phyloP scores from a whole-genome alignment of 2,113 vertebrate genomes.

The Phalacrocorax brasilianus region DNA sequence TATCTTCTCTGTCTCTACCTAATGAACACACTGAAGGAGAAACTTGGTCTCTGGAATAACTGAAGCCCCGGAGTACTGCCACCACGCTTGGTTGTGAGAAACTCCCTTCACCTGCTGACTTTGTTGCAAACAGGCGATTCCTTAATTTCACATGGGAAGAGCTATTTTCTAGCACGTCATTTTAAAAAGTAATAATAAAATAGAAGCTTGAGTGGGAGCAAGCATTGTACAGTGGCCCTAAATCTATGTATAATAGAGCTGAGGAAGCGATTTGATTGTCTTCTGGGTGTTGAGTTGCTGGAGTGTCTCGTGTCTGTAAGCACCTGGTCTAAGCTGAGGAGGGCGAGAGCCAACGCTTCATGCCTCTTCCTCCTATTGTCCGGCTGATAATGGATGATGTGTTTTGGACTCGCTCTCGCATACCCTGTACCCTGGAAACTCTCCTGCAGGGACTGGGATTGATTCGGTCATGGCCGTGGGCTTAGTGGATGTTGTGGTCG shows the following conservation, averaged over 20 bases:
- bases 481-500: accelerated
- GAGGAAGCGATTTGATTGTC: background rate
- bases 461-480: accelerated
- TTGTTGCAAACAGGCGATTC: background rate
- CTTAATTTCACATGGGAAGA: background rate
- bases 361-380: background rate
- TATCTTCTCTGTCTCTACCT: background rate
- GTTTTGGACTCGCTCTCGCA: background rate
- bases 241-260: background rate
- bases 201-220: background rate
- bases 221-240: background rate
- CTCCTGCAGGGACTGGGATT: background rate
- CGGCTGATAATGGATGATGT: background rate
- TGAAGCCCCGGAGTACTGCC: background rate
- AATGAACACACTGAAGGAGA: background rate
- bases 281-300: background rate
- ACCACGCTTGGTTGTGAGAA: accelerated
- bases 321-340: background rate
- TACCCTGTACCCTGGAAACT: background rate
- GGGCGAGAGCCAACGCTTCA: background rate
- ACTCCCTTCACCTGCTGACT: background rate
- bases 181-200: background rate
- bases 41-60: background rate
- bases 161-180: background rate
- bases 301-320: background rate